phyloP scores from a whole-genome alignment of 2,797 vertebrate genomes.

The Acestrorhynchus altus region DNA sequence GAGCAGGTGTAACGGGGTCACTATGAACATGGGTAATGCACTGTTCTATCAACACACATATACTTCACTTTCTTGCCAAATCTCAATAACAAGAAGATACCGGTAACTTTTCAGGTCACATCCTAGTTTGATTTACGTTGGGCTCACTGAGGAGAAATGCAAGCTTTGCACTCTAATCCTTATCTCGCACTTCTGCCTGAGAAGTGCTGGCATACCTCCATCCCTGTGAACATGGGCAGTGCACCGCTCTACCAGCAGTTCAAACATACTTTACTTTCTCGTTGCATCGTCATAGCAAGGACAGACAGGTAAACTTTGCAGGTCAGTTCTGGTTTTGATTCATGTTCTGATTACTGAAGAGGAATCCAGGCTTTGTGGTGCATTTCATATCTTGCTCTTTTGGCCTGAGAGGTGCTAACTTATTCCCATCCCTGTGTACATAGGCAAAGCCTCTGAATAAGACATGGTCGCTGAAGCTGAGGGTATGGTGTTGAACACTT shows the following conservation, averaged over 20 bases:
- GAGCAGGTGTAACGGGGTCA: no score
- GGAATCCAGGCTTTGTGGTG: slow-evolving; percentile 40
- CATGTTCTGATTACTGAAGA: slow-evolving; percentile 15
- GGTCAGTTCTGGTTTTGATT: neutral
- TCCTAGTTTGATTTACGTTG: no score
- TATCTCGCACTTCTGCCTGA: no score
- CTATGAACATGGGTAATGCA: no score
- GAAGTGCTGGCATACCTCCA: no score
- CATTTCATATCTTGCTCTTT: slow-evolving; percentile 32
- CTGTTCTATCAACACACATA: no score
- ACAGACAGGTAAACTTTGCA: neutral
- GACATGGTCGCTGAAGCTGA: slow-evolving; percentile 45
- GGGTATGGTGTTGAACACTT: slow-evolving; percentile 53
- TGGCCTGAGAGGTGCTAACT: slow-evolving; percentile 38
- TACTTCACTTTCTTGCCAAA: no score
- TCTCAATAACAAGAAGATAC: no score
- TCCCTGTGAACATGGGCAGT: no score
- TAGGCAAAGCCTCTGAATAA: slow-evolving; percentile 55
- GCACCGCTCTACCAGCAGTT: neutral
- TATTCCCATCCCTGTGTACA: slow-evolving; percentile 50
- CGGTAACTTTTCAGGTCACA: no score
- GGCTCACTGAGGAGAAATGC: no score
- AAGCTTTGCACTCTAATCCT: no score
- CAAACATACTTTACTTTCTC: neutral
- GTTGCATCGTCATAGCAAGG: neutral